Conservation (phyloP, 2,797 vertebrate genomes). For the Galagoides demidoff region DNA sequence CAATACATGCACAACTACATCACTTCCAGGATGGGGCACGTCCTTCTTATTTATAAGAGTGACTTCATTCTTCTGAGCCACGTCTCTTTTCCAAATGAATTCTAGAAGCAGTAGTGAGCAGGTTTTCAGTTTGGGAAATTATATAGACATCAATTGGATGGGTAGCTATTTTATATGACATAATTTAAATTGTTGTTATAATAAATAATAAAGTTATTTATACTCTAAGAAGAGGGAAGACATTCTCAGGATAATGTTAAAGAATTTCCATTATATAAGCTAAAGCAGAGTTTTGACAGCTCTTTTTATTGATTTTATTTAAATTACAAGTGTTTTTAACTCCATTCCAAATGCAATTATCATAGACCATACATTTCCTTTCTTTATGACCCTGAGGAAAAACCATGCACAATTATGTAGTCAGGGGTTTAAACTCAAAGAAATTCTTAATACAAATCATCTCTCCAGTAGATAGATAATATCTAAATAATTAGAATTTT, state of each 20-base stretch:
- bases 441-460: constrained; percentile 38
- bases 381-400: background rate
- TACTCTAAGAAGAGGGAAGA: background rate
- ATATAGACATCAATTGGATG: background rate
- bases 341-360: constrained; percentile 21
- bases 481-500: constrained; percentile 59
- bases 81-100: background rate
- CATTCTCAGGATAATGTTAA: background rate
- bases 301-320: constrained; percentile 57
- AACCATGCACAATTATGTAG: background rate
- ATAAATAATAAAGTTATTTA: constrained; percentile 19
- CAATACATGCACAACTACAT: background rate
- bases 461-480: background rate
- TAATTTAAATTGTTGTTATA: constrained; percentile 4
- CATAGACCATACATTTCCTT: constrained; percentile 16
- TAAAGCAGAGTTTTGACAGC: constrained; percentile 26
- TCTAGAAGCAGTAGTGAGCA: background rate
- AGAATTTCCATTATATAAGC: background rate
- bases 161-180: background rate
- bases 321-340: constrained; percentile 54
- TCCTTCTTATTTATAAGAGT: background rate
- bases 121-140: background rate
- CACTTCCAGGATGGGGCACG: background rate
- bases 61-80: background rate
- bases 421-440: constrained; percentile 21